A percentile compares a stretch with the other conserved stretches of the same genome.
Evolutionary conservation across 2,113 vertebrate genomes (phyloP).

Genomic region (Fulica atra): DNA sequence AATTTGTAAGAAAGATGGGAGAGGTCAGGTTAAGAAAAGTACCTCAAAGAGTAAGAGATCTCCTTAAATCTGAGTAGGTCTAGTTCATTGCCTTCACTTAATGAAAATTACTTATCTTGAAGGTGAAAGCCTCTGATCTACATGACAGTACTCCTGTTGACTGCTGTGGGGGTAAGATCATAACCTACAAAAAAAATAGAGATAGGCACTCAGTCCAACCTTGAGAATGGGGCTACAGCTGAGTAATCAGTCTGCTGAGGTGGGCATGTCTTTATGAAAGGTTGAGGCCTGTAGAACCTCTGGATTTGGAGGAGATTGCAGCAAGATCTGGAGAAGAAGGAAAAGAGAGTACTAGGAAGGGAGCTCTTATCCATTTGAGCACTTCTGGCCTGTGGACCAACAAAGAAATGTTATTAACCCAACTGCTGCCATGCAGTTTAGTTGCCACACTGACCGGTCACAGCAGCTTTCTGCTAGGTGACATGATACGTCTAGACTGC

Average conservation of each 20-base stretch:
- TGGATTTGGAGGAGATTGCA: background rate
- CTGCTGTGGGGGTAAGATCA: background rate
- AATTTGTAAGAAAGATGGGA: background rate
- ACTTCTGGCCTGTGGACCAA: background rate
- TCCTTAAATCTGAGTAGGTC: background rate
- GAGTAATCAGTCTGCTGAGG: background rate
- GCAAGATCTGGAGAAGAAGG: background rate
- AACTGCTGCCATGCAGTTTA: background rate
- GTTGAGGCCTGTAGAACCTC: background rate
- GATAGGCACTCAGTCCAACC: background rate
- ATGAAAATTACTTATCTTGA: background rate
- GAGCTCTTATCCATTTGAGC: background rate
- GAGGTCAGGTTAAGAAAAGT: background rate
- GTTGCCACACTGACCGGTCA: fast-evolving
- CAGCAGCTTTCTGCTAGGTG: background rate
- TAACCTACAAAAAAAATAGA: background rate
- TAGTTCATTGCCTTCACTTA: background rate
- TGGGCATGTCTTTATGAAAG: background rate
- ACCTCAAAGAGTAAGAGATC: background rate
- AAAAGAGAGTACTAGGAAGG: background rate
- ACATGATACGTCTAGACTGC: background rate
- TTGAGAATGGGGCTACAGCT: background rate
- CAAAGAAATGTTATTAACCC: background rate
- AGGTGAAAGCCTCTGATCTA: background rate
- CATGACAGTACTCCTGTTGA: background rate